Base-by-base conservation (phyloP, 2,888 invertebrate genomes). In the Apamea crenata region DNA sequence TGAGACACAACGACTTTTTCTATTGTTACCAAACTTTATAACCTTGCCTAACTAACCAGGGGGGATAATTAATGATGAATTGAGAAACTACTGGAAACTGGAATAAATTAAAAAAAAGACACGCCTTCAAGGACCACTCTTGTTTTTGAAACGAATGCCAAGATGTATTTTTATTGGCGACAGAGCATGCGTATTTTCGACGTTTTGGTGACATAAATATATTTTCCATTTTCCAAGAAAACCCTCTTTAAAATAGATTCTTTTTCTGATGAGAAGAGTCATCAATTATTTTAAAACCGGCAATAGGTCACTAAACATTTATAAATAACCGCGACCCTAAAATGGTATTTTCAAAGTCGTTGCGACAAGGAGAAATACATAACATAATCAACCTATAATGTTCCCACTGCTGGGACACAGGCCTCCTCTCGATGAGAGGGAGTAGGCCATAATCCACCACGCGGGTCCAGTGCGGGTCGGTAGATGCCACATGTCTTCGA, bases 91-190 rank as follows among this genome's bases (percentile, higher is more conserved):
- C 7, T 40, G 40, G 40, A 40, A 40, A 40, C 7, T 40, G 40
- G 4, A 40, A 40, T 0, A 40, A 40, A 7, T 40, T 0, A 0
- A 40, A 40, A 40, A 40, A 40, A 44, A 40, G 10, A 10, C 1
- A 44, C 44, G 44, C 44, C 44, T 44, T 44, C 10, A 44, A 44
- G 10, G 44, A 44, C 10, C 44, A 44, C 10, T 44, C 44, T 44
- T 84, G 73, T 74, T 29, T 63, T 32, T 1, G 10, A n/a, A 80
- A 67, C 18, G 61, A 74, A 81, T 73, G 83, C 66, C 84, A 84
- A 74, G 73, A 69, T 72, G 25, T 68, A 65, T 72, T 79, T 68
- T 79, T 53, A 12, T 53, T 70, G 32, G 67, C 66, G 32, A 25
- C 14, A 36, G 18, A 21, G 40, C 65, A 56, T 21, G 36, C 10